phyloP scores from a whole-genome alignment of 2,113 vertebrate species.

The Thalassarche chlororhynchos region DNA sequence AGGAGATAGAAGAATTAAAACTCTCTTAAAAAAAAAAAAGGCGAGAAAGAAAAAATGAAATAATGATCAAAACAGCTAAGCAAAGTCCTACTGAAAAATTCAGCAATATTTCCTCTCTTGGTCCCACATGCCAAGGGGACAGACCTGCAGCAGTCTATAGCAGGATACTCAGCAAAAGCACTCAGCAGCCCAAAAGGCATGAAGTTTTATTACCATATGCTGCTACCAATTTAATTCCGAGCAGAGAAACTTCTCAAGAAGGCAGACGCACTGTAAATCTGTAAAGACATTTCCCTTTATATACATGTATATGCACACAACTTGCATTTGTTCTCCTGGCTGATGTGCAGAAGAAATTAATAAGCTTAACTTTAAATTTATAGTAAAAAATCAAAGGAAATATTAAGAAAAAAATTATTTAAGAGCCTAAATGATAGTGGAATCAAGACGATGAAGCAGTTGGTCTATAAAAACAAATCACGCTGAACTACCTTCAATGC shows the following conservation, averaged over 20 bases:
- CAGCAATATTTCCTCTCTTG: neutral
- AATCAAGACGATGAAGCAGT: neutral
- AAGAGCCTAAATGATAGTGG: neutral
- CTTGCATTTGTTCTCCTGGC: neutral
- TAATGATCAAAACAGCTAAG: neutral
- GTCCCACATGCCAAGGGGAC: neutral
- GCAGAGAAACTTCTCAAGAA: neutral
- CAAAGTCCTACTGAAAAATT: neutral
- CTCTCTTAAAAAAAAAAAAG: neutral
- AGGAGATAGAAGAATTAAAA: neutral
- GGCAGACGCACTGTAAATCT: neutral
- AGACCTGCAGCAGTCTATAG: neutral
- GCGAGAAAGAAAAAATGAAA: neutral
- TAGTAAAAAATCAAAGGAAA: neutral
- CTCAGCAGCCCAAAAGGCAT: neutral
- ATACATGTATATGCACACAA: neutral
- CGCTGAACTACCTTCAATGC: neutral
- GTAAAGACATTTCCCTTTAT: neutral
- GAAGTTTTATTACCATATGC: neutral
- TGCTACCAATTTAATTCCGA: neutral
- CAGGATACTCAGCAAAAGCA: neutral
- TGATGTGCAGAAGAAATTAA: neutral
- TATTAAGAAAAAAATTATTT: neutral
- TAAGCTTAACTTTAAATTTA: conserved; percentile 18
- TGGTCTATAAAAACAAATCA: conserved; percentile 55